A percentile compares a stretch with the other conserved stretches of the same genome.
phyloP scores from a whole-genome alignment of 2,797 vertebrate species.

The Ibycter americanus region DNA sequence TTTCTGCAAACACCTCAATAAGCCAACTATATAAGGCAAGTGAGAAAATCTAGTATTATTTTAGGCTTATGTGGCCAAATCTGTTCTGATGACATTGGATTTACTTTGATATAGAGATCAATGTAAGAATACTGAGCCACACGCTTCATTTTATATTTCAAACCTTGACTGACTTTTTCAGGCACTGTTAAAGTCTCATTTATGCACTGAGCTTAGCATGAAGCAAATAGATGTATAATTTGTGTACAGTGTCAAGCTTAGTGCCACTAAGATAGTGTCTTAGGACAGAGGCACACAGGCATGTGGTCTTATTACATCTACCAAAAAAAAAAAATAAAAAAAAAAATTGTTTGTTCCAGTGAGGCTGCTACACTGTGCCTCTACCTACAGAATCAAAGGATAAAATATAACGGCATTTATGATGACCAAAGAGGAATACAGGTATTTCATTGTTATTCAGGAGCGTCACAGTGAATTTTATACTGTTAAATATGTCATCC shows the following conservation, averaged over 20 bases:
- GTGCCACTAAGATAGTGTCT: background rate
- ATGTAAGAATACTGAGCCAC: background rate
- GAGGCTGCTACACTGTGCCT: background rate
- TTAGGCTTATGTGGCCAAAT: background rate
- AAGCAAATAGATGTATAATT: background rate
- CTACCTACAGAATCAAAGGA: background rate
- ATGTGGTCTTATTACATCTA: background rate
- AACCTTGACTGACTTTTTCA: constrained; percentile 37
- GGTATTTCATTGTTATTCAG: background rate
- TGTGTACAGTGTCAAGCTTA: background rate
- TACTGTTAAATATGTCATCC: background rate
- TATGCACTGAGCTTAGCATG: background rate
- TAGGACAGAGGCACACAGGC: background rate
- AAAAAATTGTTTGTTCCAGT: background rate
- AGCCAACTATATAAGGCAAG: background rate
- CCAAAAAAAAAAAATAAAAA: background rate
- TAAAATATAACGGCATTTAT: background rate
- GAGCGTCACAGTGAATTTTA: background rate
- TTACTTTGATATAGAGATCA: background rate
- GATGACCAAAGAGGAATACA: background rate
- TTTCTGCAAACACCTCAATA: background rate
- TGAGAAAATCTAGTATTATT: constrained; percentile 34
- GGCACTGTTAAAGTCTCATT: constrained; percentile 19
- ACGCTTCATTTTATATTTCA: background rate
- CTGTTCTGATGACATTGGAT: background rate